A percentile compares a stretch with the other conserved stretches of the same genome.
These are phyloP conservation scores for Caenorhabditis sp. DNA, from an alignment of 2,888 invertebrate genomes.

Conservation along the genomic window DNA sequence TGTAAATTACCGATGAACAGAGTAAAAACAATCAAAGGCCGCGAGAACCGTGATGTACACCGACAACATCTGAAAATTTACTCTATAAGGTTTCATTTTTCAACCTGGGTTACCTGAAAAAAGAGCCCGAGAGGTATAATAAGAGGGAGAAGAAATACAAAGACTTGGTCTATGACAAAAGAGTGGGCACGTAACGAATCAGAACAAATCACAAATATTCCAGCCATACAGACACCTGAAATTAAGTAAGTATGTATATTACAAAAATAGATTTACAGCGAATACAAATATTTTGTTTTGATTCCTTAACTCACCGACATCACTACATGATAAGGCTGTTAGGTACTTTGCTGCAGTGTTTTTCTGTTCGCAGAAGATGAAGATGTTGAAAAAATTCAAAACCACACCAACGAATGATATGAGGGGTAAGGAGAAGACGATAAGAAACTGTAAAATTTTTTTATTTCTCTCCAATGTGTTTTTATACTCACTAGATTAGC, in stretches of 20 bases:
- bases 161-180: conserved; percentile 61
- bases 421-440: conserved; percentile 52
- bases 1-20: conserved; percentile 50
- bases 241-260: too few species aligned
- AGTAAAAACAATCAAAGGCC: conserved; percentile 63
- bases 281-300: too few species aligned
- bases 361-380: conserved; percentile 49
- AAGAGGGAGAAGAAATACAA: conserved; percentile 61
- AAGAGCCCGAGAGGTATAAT: conserved; percentile 65
- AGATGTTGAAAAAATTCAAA: conserved; percentile 62
- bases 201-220: conserved; percentile 64
- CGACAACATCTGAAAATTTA: conserved; percentile 57
- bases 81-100: background rate
- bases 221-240: conserved; percentile 65
- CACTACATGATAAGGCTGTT: conserved; percentile 58
- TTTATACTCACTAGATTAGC: conserved; percentile 40
- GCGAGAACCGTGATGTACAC: conserved; percentile 67
- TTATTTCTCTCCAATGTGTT: conserved; percentile 11
- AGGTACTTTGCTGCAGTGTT: conserved; percentile 59
- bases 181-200: conserved; percentile 62
- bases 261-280: too few species aligned
- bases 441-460: conserved; percentile 38
- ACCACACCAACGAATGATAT: conserved; percentile 57
- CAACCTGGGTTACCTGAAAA: conserved; percentile 52
- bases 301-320: conserved; percentile 59